Base-by-base conservation (phyloP, 2,888 invertebrate genomes). In the Archips crataeganus region DNA sequence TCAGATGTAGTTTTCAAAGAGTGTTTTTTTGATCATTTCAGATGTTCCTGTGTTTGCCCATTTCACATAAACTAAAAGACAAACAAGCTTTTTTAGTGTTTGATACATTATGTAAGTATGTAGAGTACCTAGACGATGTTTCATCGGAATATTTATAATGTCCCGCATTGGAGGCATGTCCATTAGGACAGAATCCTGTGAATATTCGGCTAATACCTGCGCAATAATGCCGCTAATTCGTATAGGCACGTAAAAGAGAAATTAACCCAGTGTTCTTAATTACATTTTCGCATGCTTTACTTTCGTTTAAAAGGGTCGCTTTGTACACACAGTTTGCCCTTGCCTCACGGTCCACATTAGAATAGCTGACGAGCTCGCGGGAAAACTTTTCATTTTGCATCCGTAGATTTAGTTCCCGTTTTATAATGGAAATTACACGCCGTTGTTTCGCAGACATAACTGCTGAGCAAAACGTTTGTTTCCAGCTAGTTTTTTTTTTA, bases 251-350 rank as follows among this genome's bases (percentile, higher is more conserved):
- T 90, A 87, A 93, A 92, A 88, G 83, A 85, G 82, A 85, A 90
- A 93, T 93, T 93, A 94, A 91, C 93, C 93, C 88, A 90, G 85
- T 92, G 88, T 87, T 88, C 92, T 89, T 94, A 94, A 94, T 94
- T 93, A 92, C 90, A 86, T 90, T 93, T 90, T 93, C 93, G 93
- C 93, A 93, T 93, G 94, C 90, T 90, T 90, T 87, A 90, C 88
- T 91, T 92, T 90, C 87, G 86, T 88, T 88, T 88, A 87, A 90
- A 92, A 91, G 90, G 90, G 89, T 87, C 88, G 86, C 87, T 88
- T 88, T 89, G 85, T 89, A 89, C 85, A 89, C 85, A 90, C 86
- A 85, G 84, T 87, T 84, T 87, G 83, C 84, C 84, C 85, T 71
- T 81, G 81, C 82, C 83, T 81, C 67, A 54, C 68, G 68, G 73